Percentiles rank a stretch among this genome's conserved stretches.
These are phyloP conservation scores for Pteropus alecto DNA, from an alignment of 2,113 vertebrate species.

Conservation along the genomic window DNA sequence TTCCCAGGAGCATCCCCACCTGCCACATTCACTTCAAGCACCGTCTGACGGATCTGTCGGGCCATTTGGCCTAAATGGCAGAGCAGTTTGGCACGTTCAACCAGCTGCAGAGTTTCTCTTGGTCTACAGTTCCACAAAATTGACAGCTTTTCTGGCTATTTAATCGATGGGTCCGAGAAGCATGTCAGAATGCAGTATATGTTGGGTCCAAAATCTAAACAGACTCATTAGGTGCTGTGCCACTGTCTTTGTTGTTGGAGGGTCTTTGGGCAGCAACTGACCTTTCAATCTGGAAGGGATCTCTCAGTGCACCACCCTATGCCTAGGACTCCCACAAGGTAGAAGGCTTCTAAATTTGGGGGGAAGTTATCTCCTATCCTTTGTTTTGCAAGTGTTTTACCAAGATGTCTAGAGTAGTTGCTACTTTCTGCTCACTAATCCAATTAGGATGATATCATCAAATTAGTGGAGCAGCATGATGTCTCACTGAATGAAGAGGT, in stretches of 20 bases:
- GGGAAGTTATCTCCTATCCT: background rate
- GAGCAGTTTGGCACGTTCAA: background rate
- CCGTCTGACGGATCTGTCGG: background rate
- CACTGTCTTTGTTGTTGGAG: background rate
- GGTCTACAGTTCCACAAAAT: background rate
- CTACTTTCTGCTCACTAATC: background rate
- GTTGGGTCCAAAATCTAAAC: background rate
- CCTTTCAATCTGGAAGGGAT: background rate
- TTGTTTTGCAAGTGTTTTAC: constrained; percentile 13
- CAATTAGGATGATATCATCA: constrained; percentile 26
- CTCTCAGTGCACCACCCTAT: background rate
- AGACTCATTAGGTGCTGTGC: background rate
- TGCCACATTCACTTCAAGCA: background rate
- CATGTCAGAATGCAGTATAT: background rate
- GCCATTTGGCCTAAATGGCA: background rate
- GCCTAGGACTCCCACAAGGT: background rate
- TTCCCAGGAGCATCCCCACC: background rate
- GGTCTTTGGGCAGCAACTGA: background rate
- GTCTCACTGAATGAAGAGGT: background rate
- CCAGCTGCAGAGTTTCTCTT: background rate
- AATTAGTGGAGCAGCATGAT: background rate
- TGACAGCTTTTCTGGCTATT: background rate
- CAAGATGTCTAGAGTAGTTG: background rate
- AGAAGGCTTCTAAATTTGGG: background rate
- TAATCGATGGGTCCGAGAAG: background rate